These are phyloP conservation scores for Mionectes olivaceus DNA, from an alignment of 2,797 vertebrate genomes.

Conservation along the genomic window DNA sequence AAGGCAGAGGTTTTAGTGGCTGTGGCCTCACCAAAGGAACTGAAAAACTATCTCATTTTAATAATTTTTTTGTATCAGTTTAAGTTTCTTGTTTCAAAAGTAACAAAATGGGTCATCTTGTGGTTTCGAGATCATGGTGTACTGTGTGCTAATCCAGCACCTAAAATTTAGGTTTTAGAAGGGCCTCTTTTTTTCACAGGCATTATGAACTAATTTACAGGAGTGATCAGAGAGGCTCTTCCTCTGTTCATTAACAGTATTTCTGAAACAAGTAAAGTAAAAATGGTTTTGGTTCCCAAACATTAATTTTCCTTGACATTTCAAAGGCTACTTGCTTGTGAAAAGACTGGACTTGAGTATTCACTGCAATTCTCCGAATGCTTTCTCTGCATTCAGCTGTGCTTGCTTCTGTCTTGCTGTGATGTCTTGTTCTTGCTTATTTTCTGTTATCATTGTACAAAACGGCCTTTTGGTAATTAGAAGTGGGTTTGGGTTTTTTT, in stretches of 20 bases:
- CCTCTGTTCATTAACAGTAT: background rate
- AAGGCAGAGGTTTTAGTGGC: background rate
- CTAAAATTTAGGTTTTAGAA: background rate
- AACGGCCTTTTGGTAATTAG: conserved; percentile 53
- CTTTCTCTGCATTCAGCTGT: conserved; percentile 1
- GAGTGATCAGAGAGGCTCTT: background rate
- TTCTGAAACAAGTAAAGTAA: background rate
- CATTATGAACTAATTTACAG: background rate
- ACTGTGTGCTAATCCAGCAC: background rate
- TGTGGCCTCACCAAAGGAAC: background rate
- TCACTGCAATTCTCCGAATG: conserved; percentile 7
- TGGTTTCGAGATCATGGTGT: background rate
- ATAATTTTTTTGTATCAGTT: background rate
- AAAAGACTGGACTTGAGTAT: background rate
- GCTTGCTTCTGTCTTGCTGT: background rate
- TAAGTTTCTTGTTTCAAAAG: background rate
- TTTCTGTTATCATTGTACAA: conserved; percentile 16
- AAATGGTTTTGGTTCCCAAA: conserved; percentile 3
- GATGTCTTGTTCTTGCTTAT: conserved; percentile 27
- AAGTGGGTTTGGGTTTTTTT: background rate
- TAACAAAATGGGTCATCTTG: background rate
- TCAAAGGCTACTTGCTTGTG: conserved; percentile 17
- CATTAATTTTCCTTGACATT: background rate
- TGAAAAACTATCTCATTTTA: background rate
- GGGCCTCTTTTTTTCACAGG: background rate